These are phyloP conservation scores for Danaus chrysippus DNA, from an alignment of 2,888 invertebrate genomes.

Conservation along the genomic window DNA sequence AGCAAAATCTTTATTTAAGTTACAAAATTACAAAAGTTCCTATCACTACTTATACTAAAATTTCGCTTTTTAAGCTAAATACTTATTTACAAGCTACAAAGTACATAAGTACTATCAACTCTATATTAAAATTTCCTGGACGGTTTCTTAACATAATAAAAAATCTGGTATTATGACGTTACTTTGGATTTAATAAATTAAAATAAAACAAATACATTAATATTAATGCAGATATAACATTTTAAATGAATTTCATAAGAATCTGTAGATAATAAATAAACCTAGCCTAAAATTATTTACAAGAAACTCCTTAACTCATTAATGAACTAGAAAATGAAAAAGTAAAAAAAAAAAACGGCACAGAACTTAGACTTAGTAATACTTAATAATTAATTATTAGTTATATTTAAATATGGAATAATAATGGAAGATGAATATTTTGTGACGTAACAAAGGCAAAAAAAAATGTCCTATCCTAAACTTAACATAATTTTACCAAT, in stretches of 20 bases:
- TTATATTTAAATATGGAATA: not conserved
- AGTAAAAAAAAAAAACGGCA: constrained; percentile 5
- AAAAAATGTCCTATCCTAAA: constrained; percentile 3
- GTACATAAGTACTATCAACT: not conserved
- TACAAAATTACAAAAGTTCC: constrained; percentile 43
- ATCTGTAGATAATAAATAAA: constrained; percentile 3
- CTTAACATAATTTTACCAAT: constrained; percentile 27
- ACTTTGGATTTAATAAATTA: constrained; percentile 54
- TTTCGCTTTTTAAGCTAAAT: constrained; percentile 32
- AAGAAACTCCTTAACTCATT: constrained; percentile 17
- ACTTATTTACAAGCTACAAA: constrained; percentile 7
- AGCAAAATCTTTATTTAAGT: constrained; percentile 61
- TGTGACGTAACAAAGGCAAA: no score
- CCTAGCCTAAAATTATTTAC: constrained; percentile 20
- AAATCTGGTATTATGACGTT: constrained; percentile 61
- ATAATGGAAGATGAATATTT: no score
- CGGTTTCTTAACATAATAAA: not conserved
- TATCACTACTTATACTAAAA: constrained; percentile 4
- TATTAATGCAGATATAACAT: not conserved
- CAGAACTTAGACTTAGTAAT: constrained; percentile 9
- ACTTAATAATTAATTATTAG: constrained; percentile 4
- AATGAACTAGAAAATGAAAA: not conserved
- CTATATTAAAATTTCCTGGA: not conserved
- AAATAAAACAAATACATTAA: constrained; percentile 8
- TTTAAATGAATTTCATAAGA: constrained; percentile 1